phyloP scores from a whole-genome alignment of 2,888 invertebrate species.

The Tuberolachnus salignus region DNA sequence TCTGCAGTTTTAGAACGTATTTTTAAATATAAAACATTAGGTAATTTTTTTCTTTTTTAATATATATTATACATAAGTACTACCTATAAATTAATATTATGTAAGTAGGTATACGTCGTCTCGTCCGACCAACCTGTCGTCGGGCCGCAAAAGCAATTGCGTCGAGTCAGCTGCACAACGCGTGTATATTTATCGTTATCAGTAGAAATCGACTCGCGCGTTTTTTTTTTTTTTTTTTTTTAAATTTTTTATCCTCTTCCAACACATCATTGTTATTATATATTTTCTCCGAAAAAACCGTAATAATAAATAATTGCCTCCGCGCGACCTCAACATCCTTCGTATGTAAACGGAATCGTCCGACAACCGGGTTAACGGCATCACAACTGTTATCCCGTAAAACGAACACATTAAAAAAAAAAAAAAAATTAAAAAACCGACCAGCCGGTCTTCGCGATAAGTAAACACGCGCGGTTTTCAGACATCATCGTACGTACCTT shows the following conservation, averaged over 20 bases:
- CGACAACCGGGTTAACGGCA: constrained; percentile 48
- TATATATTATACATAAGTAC: background rate
- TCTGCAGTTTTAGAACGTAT: too few relatives aligned
- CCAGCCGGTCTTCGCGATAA: constrained; percentile 34
- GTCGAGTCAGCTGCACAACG: constrained; percentile 49
- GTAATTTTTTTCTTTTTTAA: background rate
- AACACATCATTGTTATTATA: background rate
- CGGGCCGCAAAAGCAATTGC: constrained; percentile 30
- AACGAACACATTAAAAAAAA: background rate
- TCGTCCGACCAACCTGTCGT: constrained; percentile 32
- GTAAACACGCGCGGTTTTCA: constrained; percentile 7
- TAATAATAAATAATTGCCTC: constrained; percentile 8
- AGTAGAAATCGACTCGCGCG: constrained; percentile 17
- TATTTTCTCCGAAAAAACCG: constrained; percentile 16
- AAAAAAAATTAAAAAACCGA: background rate
- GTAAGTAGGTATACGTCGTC: background rate
- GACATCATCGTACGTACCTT: too few relatives aligned
- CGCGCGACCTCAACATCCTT: constrained; percentile 10
- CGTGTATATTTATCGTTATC: constrained; percentile 20
- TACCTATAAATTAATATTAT: constrained; percentile 22
- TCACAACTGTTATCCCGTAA: constrained; percentile 42
- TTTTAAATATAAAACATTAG: too few relatives aligned
- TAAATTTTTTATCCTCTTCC: background rate
- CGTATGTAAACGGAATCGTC: background rate
- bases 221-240: constrained; percentile 25